phyloP scores from a whole-genome alignment of 2,113 vertebrate species.

The Barnardius zonarius region DNA sequence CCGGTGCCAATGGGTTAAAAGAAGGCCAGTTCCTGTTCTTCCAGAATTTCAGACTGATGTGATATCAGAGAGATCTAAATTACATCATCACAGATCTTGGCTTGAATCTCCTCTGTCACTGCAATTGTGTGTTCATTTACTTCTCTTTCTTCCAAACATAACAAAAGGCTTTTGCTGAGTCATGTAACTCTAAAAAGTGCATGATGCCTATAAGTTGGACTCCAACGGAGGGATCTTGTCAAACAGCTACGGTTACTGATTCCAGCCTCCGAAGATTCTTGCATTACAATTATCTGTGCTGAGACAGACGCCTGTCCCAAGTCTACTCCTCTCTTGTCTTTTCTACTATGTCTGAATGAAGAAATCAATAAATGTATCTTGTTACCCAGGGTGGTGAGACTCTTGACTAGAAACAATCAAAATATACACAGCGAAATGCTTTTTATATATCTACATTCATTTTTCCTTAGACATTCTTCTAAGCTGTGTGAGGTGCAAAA shows the following conservation, averaged over 20 bases:
- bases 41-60: not conserved
- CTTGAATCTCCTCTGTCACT: not conserved
- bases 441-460: not conserved
- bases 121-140: not conserved
- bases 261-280: not conserved
- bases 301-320: not conserved
- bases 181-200: not conserved
- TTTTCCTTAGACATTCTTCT: not conserved
- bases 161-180: not conserved
- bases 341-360: not conserved
- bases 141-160: not conserved
- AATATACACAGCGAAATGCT: not conserved
- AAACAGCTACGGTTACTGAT: not conserved
- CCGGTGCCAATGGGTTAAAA: not conserved
- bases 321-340: not conserved
- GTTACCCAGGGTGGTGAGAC: not conserved
- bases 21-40: not conserved
- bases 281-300: not conserved
- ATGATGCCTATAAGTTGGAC: not conserved
- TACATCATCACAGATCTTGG: not conserved
- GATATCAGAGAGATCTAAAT: not conserved
- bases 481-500: not conserved
- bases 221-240: not conserved
- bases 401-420: not conserved
- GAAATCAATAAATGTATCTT: not conserved